Percentiles rank a stretch among this genome's conserved stretches.
These are phyloP conservation scores for Mechanitis mazaeus DNA, from an alignment of 2,888 invertebrate species.

Conservation along the genomic window DNA sequence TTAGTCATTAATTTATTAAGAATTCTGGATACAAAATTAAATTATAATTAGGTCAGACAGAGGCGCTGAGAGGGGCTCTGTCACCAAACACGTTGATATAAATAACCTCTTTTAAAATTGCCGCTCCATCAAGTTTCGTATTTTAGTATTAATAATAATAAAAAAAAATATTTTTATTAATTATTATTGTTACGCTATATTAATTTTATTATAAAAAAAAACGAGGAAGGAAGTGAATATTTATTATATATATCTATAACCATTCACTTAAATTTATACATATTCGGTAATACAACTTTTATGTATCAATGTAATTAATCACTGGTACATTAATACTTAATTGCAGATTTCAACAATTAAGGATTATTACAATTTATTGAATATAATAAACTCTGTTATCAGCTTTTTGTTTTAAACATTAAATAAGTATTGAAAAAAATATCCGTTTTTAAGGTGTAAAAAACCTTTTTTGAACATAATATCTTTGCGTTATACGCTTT, in stretches of 20 bases:
- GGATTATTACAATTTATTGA: not conserved
- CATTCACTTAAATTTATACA: not conserved
- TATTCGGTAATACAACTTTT: conserved; percentile 1
- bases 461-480: not conserved
- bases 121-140: conserved; percentile 23
- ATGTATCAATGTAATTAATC: not conserved
- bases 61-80: conserved; percentile 45
- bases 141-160: conserved; percentile 2
- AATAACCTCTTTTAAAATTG: conserved; percentile 53
- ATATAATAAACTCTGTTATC: not conserved
- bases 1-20: conserved; percentile 7
- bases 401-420: not conserved
- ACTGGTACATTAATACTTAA: not conserved
- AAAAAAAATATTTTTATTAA: not conserved
- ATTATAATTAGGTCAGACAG: conserved; percentile 60
- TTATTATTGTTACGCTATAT: no score
- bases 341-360: not conserved
- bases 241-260: not conserved
- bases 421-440: not conserved
- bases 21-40: conserved; percentile 53
- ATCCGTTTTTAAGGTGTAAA: not conserved
- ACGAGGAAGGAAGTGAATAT: not conserved
- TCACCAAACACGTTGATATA: conserved; percentile 52
- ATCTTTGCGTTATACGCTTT: no score
- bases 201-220: no score